Evolutionary conservation across 1,140 invertebrate species (phyloP), one percentile per base, ranked within the genome.

Genomic region (Drosophila repleta): DNA sequence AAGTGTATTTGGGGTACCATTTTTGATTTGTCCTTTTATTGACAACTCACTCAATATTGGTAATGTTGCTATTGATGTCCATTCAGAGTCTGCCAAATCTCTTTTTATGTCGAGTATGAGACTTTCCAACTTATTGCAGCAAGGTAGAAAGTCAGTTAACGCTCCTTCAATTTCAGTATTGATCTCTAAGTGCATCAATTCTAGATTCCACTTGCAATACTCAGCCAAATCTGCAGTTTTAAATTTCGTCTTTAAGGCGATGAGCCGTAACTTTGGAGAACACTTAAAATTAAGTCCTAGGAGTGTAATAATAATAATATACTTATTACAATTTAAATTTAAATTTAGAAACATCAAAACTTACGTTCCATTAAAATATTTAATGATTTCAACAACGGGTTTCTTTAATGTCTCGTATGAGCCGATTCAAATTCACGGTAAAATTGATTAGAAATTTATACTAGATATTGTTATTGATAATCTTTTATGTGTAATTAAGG

Each of bases 131-230:
- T 43, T 13, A 15, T 20, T 18, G 15, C 61, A 63, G 21, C 53
- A n/a, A 4, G 18, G 21, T 3, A 63, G 11, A 43, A 52, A 52
- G 10, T 63, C 48, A 11, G 13, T 17, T 15, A 63, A 6, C 7
- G 41, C 26, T 18, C 15, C 35, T 15, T 39, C 18, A 3, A 43
- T 29, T 4, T 63, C 48, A 20, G 29, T 53, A 8, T 18, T 53
- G 15, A 53, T 45, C 21, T 53, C 13, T 3, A 63, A 53, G 4
- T 13, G 8, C 1, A 11, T 21, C 8, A 63, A 29, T 15, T 20
- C 52, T 18, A n/a, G 15, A 43, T 63, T 51, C 10, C 11, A 18
- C n/a, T 20, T 4, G 48, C 60, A 63, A 21, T 51, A 63, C 7
- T 63, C 35, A 41, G 10, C 11, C 7, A 63, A 52, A 3, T 43